Evolutionary conservation across 2,797 vertebrate species (phyloP).

Genomic region (Gymnothorax reevesii): DNA sequence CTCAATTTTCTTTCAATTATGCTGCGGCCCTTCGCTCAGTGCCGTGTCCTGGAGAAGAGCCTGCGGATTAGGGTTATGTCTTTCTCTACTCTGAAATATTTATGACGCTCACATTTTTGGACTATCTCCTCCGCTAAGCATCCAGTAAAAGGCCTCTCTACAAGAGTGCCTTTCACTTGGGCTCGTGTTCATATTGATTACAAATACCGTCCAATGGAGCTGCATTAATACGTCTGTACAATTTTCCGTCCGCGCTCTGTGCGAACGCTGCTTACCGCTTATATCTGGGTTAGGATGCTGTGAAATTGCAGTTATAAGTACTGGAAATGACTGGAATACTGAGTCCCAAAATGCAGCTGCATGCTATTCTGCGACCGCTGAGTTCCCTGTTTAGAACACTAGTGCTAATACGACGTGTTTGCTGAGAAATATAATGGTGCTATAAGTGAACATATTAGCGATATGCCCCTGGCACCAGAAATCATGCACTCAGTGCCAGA

Average conservation of each 20-base stretch:
- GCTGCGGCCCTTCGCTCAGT: neutral
- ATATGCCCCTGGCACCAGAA: neutral
- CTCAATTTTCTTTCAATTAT: neutral
- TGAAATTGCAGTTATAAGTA: conserved; percentile 8
- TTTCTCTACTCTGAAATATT: conserved; percentile 16
- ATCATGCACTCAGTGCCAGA: neutral
- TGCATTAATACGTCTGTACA: conserved; percentile 11
- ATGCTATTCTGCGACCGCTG: neutral
- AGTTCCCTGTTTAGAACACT: conserved; percentile 5
- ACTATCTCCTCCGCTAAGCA: conserved; percentile 8
- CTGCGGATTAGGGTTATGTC: neutral
- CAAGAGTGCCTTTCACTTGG: neutral
- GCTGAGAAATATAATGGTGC: neutral
- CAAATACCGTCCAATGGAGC: conserved; percentile 11
- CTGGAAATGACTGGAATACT: neutral
- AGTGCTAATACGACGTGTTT: neutral
- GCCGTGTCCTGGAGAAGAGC: conserved; percentile 11
- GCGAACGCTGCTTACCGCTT: neutral
- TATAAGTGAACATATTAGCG: neutral
- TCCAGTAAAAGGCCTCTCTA: conserved; percentile 17
- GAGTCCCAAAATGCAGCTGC: neutral
- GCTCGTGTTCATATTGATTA: conserved; percentile 17
- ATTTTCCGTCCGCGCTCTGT: neutral
- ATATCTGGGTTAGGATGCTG: neutral
- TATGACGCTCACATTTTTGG: conserved; percentile 16